A percentile compares a stretch with the other conserved stretches of the same genome.
phyloP scores from a whole-genome alignment of 2,113 vertebrate species.

The Poeciliopsis retropinna region DNA sequence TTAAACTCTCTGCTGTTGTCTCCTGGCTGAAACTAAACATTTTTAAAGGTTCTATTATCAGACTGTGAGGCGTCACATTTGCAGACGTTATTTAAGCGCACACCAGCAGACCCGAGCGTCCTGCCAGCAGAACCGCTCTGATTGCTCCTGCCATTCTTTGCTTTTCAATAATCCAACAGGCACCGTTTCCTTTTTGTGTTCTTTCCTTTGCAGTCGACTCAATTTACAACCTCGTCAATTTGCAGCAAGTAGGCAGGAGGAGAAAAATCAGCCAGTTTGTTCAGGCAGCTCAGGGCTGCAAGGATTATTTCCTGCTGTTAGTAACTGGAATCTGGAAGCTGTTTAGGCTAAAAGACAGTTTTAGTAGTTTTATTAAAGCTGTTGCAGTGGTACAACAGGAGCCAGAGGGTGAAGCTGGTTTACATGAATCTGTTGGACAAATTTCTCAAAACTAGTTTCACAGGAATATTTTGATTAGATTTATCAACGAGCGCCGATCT shows the following conservation, averaged over 20 bases:
- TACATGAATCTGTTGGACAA: background rate
- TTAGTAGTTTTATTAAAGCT: background rate
- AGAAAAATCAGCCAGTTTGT: background rate
- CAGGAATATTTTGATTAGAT: background rate
- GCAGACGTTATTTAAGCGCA: slow-evolving; percentile 55
- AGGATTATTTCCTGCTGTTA: background rate
- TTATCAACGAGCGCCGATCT: background rate
- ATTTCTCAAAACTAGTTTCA: background rate
- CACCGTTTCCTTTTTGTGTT: slow-evolving; percentile 13
- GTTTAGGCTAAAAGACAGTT: background rate
- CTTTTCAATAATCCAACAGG: slow-evolving; percentile 22
- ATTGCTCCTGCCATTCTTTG: slow-evolving; percentile 12
- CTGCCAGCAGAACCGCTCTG: background rate
- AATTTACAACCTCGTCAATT: slow-evolving; percentile 22
- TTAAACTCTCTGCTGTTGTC: slow-evolving; percentile 20
- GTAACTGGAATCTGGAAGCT: background rate
- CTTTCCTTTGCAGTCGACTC: slow-evolving; percentile 18
- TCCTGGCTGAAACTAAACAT: slow-evolving; percentile 34
- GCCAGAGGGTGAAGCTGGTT: background rate
- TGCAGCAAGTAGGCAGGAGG: slow-evolving; percentile 20
- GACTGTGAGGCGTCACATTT: slow-evolving; percentile 35
- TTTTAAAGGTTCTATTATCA: slow-evolving; percentile 35
- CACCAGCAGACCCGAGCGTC: slow-evolving; percentile 25
- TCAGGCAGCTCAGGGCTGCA: background rate
- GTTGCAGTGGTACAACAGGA: no score